phyloP scores from a whole-genome alignment of 1,140 invertebrate species.

The Achatina immaculata region DNA sequence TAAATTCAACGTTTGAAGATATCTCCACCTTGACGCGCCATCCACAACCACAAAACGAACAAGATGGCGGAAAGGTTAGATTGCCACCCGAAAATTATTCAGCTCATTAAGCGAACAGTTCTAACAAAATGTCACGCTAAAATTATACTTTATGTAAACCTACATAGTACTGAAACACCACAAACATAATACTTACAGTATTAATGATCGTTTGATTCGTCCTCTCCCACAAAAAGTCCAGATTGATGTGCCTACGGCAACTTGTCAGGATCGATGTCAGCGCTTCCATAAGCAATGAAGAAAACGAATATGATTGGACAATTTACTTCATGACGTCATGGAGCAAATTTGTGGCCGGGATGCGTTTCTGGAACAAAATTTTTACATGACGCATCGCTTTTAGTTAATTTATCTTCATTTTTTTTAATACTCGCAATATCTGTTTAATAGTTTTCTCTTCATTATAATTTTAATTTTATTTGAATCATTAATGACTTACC shows the following conservation, averaged over 20 bases:
- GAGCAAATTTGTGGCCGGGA: neutral
- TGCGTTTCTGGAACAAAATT: neutral
- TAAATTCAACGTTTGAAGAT: too few relatives aligned
- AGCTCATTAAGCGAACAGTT: neutral
- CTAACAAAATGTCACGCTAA: neutral
- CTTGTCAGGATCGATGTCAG: constrained; percentile 53
- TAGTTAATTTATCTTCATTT: neutral
- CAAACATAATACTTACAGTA: constrained; percentile 41
- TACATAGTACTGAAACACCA: neutral
- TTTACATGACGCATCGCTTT: neutral
- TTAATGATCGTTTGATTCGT: constrained; percentile 31
- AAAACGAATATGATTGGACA: constrained; percentile 35
- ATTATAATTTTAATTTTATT: neutral
- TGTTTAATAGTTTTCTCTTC: neutral
- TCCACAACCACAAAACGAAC: neutral
- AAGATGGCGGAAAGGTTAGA: constrained; percentile 13
- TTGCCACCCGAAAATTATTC: neutral
- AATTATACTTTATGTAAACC: neutral
- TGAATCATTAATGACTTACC: neutral
- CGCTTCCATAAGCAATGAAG: constrained; percentile 48
- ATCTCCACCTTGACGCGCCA: neutral
- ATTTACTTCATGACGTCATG: constrained; percentile 22
- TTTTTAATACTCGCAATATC: neutral
- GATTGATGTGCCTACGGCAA: constrained; percentile 52
- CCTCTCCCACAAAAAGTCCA: constrained; percentile 57